phyloP scores from a whole-genome alignment of 2,797 vertebrate species.

The Arremon brunneinucha region DNA sequence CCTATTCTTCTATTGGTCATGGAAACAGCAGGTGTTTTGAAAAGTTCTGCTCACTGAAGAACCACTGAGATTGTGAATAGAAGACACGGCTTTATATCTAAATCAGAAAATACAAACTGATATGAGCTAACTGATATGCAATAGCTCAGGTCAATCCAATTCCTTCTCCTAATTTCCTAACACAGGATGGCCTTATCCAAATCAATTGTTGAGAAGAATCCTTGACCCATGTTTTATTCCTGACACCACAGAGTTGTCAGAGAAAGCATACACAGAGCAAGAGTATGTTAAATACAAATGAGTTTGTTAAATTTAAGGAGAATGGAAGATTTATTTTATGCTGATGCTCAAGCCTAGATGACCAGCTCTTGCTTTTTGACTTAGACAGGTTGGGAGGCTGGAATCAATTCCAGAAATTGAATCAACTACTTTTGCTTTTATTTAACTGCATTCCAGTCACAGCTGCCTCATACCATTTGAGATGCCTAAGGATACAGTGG shows the following conservation, averaged over 20 bases:
- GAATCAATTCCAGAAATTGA: neutral
- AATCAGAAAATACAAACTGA: neutral
- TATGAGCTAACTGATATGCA: neutral
- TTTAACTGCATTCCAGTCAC: neutral
- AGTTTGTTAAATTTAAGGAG: neutral
- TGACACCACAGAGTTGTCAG: neutral
- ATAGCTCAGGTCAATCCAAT: neutral
- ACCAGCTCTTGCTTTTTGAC: neutral
- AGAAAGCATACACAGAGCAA: neutral
- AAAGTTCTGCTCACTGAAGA: neutral
- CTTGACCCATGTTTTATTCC: neutral
- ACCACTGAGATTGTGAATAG: neutral
- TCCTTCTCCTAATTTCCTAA: neutral
- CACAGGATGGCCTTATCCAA: neutral
- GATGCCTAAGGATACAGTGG: neutral
- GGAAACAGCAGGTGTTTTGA: neutral
- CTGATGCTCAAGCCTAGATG: neutral
- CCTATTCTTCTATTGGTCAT: neutral
- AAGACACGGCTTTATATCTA: neutral
- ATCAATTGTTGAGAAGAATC: neutral
- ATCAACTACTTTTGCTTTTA: neutral
- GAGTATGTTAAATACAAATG: rapidly evolving
- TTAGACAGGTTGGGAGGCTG: neutral
- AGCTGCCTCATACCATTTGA: neutral
- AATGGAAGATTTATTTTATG: neutral